A percentile compares a stretch with the other conserved stretches of the same genome.
phyloP scores from a whole-genome alignment of 2,888 invertebrate species.

The Spisula subtruncata region DNA sequence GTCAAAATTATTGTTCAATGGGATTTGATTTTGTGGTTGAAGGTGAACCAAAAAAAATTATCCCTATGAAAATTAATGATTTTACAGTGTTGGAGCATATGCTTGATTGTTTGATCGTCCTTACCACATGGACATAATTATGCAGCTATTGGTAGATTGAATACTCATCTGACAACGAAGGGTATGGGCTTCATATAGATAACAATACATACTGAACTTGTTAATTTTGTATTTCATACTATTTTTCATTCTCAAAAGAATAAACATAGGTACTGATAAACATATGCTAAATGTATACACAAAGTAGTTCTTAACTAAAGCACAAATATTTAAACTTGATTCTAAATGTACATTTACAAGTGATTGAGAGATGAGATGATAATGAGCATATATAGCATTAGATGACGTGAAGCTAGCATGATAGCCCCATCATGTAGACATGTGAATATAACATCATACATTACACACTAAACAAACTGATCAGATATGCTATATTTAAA shows the following conservation, averaged over 20 bases:
- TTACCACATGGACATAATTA: too few species aligned
- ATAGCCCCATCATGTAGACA: not conserved
- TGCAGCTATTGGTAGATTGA: too few species aligned
- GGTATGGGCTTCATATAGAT: not conserved
- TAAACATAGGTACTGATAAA: slow-evolving; percentile 22
- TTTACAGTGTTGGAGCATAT: too few species aligned
- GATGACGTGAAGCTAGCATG: not conserved
- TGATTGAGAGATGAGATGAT: not conserved
- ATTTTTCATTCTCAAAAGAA: slow-evolving; percentile 3
- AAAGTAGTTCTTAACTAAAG: slow-evolving; percentile 40
- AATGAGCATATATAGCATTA: not conserved
- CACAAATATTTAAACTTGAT: slow-evolving; percentile 27
- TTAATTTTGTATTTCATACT: slow-evolving; percentile 29
- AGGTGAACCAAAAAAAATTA: too few species aligned
- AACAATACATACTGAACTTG: slow-evolving; percentile 13
- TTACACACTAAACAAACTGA: not conserved
- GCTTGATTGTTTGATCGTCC: too few species aligned
- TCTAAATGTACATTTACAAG: not conserved
- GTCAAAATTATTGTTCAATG: too few species aligned
- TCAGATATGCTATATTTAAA: not conserved
- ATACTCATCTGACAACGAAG: too few species aligned
- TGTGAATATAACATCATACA: slow-evolving; percentile 1
- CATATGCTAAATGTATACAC: slow-evolving; percentile 23
- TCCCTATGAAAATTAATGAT: too few species aligned
- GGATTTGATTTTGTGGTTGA: too few species aligned